Evolutionary conservation across 2,797 vertebrate species (phyloP).

Genomic region (Poecilia gillii): DNA sequence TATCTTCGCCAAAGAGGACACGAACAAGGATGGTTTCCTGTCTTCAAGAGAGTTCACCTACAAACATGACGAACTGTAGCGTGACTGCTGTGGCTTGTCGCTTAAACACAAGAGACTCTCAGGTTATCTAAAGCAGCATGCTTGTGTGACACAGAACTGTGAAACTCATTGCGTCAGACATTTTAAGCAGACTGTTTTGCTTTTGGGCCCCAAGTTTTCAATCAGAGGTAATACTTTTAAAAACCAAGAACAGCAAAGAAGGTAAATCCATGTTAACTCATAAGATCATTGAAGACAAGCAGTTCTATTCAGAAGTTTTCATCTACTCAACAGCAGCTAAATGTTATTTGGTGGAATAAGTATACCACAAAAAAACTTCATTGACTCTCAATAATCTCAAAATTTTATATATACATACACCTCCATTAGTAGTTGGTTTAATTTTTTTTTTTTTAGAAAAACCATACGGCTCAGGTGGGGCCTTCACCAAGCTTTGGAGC

Average conservation of each 20-base stretch:
- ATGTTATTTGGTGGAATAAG: neutral
- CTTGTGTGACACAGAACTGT: conserved; percentile 8
- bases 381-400: neutral
- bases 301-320: neutral
- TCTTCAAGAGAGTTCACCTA: conserved; percentile 97
- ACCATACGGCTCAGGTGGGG: neutral
- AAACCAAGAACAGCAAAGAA: neutral
- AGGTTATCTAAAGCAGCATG: conserved; percentile 21
- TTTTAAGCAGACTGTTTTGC: neutral
- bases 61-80: conserved; percentile 93
- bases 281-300: neutral
- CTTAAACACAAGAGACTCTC: conserved; percentile 16
- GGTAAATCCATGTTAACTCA: neutral
- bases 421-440: neutral
- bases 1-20: conserved; percentile 96
- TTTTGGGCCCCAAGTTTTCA: neutral
- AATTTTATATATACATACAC: neutral
- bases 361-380: neutral
- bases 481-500: neutral
- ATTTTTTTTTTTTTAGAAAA: neutral
- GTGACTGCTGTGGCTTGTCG: neutral
- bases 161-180: neutral
- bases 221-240: neutral
- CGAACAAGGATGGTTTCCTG: conserved; percentile 94
- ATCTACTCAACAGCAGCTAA: neutral